phyloP scores from a whole-genome alignment of 2,113 vertebrate species.

The Agelaius phoeniceus region DNA sequence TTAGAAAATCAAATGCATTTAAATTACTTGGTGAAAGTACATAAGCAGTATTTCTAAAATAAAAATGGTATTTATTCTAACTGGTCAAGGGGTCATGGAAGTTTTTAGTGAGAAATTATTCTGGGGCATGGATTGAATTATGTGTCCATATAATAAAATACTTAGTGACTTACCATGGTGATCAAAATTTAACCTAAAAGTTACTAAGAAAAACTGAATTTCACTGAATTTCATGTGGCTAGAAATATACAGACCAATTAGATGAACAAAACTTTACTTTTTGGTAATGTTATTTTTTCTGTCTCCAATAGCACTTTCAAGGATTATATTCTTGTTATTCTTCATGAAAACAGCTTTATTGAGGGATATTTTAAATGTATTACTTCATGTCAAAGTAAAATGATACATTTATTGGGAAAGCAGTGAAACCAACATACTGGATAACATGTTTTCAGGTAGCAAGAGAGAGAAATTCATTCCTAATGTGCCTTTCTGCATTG shows the following conservation, averaged over 20 bases:
- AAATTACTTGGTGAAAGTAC: not conserved
- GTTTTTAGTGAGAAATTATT: not conserved
- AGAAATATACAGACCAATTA: not conserved
- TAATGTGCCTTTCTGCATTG: not conserved
- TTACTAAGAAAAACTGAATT: not conserved
- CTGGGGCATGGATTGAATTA: not conserved
- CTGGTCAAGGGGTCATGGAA: not conserved
- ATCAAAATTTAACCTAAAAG: not conserved
- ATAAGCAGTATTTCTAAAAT: not conserved
- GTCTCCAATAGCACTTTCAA: not conserved
- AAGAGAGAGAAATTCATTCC: not conserved
- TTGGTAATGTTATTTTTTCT: not conserved
- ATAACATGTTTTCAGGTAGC: not conserved
- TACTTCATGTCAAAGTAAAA: not conserved
- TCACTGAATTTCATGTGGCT: not conserved
- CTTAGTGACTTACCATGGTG: not conserved
- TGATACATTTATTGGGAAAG: not conserved
- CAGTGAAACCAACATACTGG: not conserved
- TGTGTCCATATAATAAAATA: not conserved
- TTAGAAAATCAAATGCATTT: conserved; percentile 39
- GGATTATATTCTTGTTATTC: not conserved
- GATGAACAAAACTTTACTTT: not conserved
- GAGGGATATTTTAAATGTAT: not conserved
- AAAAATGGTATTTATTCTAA: not conserved
- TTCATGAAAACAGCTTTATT: not conserved